A percentile compares a stretch with the other conserved stretches of the same genome.
Conservation (phyloP, 2,888 invertebrate genomes). For the Lepeophtheirus nordmannii region DNA sequence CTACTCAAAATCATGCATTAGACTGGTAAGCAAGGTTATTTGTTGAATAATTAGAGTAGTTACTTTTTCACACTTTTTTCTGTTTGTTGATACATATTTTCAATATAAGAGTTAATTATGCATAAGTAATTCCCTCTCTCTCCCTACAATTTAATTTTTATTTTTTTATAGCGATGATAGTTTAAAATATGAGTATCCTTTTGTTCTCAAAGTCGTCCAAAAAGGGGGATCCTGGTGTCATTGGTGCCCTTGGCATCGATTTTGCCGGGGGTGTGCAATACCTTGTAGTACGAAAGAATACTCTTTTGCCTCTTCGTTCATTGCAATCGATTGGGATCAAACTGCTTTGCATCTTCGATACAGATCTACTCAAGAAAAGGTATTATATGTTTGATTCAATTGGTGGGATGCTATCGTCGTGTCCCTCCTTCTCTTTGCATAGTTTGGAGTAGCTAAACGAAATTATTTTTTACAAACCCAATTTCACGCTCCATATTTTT, state of each 20-base stretch:
- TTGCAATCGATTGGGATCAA: slow-evolving; percentile 74
- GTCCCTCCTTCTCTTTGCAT: neutral
- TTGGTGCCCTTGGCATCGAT: slow-evolving; percentile 58
- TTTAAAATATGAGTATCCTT: slow-evolving; percentile 78
- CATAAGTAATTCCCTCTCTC: no score
- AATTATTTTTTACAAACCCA: neutral
- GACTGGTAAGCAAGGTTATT: slow-evolving; percentile 51
- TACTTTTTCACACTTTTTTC: neutral
- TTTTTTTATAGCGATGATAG: slow-evolving; percentile 69
- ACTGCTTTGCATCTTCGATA: slow-evolving; percentile 79
- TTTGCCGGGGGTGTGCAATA: slow-evolving; percentile 70
- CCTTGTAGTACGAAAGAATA: slow-evolving; percentile 43
- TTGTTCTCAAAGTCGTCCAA: slow-evolving; percentile 63
- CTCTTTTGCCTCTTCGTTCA: slow-evolving; percentile 30
- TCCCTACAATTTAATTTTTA: neutral
- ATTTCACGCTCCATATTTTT: neutral
- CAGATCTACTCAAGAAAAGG: slow-evolving; percentile 58
- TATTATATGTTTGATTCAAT: slow-evolving; percentile 30
- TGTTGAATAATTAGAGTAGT: neutral
- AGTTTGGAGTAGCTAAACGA: neutral
- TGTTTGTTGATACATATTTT: neutral
- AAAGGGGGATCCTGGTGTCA: slow-evolving; percentile 50
- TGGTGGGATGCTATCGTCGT: slow-evolving; percentile 27
- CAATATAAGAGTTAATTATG: neutral
- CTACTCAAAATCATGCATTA: slow-evolving; percentile 55